Evolutionary conservation across 2,113 vertebrate species (phyloP).

Genomic region (Bufo gargarizans): DNA sequence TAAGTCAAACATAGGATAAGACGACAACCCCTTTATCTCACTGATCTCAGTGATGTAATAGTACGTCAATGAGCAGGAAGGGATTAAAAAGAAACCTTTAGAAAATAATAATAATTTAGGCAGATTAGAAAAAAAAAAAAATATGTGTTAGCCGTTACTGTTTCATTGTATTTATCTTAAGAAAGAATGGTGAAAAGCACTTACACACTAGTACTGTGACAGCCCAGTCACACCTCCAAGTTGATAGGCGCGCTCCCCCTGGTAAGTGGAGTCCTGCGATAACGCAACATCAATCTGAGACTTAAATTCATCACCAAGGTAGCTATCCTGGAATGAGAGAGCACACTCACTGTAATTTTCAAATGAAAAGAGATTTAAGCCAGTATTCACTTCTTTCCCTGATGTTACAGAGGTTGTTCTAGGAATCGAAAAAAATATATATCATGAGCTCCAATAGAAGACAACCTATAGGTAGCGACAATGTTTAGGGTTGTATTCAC

Average conservation of each 20-base stretch:
- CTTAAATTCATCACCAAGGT: conserved; percentile 98
- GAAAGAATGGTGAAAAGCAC: conserved; percentile 55
- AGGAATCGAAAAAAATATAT: background rate
- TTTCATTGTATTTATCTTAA: no score
- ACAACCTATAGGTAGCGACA: no score
- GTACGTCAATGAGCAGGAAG: no score
- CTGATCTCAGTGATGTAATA: no score
- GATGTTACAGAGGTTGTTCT: background rate
- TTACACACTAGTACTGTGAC: conserved; percentile 99
- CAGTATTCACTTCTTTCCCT: background rate
- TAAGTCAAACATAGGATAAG: no score
- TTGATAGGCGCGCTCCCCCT: conserved; percentile 98
- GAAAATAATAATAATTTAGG: no score
- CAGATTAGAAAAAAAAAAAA: no score
- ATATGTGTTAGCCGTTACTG: no score
- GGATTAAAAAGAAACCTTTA: no score
- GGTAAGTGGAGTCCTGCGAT: conserved; percentile 99
- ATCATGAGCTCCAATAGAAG: no score
- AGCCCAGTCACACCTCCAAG: conserved; percentile 97
- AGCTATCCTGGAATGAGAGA: conserved; percentile 85
- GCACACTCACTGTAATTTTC: background rate
- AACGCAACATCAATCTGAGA: conserved; percentile 98
- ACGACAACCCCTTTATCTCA: no score
- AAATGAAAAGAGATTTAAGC: background rate
- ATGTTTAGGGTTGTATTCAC: no score